A percentile compares a stretch with the other conserved stretches of the same genome.
Conservation (phyloP, 1,140 invertebrate species). For the Drosophila mojavensis region DNA sequence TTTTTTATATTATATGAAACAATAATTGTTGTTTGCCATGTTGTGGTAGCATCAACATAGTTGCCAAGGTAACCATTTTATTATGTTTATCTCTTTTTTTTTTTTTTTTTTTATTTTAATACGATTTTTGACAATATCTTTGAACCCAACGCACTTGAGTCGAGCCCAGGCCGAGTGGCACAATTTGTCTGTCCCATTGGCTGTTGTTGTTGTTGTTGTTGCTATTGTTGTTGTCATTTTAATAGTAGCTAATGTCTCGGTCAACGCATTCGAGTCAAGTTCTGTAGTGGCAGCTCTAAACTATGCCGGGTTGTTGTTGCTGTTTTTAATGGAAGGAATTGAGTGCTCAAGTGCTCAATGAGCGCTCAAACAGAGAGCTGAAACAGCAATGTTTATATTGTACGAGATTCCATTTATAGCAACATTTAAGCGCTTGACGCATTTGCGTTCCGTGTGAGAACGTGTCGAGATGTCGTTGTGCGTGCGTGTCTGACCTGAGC, state of each 20-base stretch:
- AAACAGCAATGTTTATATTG: slow-evolving; percentile 20
- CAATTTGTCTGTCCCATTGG: slow-evolving; percentile 52
- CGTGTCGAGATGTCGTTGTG: slow-evolving; percentile 67
- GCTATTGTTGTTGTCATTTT: slow-evolving; percentile 30
- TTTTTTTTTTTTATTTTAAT: slow-evolving; percentile 19
- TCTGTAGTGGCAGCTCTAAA: slow-evolving; percentile 43
- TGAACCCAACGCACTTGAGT: slow-evolving; percentile 65
- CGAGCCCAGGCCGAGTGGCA: slow-evolving; percentile 33
- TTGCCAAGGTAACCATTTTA: slow-evolving; percentile 62
- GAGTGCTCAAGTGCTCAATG: slow-evolving; percentile 41
- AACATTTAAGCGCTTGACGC: slow-evolving; percentile 57
- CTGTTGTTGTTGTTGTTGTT: slow-evolving; percentile 11
- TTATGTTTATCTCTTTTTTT: slow-evolving; percentile 32
- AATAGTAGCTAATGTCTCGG: slow-evolving; percentile 74
- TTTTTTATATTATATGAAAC: slow-evolving; percentile 29
- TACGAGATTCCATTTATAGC: slow-evolving; percentile 46
- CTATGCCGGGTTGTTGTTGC: slow-evolving; percentile 11
- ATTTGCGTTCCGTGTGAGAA: slow-evolving; percentile 62
- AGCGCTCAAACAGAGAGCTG: slow-evolving; percentile 20
- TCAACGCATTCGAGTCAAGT: slow-evolving; percentile 78
- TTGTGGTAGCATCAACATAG: slow-evolving; percentile 63
- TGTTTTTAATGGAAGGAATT: slow-evolving; percentile 64
- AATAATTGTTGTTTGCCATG: slow-evolving; percentile 53
- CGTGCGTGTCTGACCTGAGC: background rate
- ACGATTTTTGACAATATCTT: slow-evolving; percentile 52